phyloP scores from a whole-genome alignment of 2,797 vertebrate genomes.

The Ptychobarbus kaznakovi region DNA sequence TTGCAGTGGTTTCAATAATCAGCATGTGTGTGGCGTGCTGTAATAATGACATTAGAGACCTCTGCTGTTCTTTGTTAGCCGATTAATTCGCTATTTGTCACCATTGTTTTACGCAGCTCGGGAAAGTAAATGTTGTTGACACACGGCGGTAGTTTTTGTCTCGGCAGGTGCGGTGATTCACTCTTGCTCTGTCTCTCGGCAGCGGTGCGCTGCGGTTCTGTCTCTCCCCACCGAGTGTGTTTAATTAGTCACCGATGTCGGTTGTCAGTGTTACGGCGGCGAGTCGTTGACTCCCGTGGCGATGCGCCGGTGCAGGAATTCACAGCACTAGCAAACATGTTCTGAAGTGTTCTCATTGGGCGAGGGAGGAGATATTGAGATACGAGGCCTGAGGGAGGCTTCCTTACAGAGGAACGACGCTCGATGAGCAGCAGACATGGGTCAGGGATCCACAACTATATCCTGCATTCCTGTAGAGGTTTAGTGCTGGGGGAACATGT shows the following conservation, averaged over 20 bases:
- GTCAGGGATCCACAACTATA: neutral
- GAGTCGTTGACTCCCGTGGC: slow-evolving; percentile 49
- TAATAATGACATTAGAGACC: slow-evolving; percentile 60
- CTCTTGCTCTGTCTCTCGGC: slow-evolving; percentile 19
- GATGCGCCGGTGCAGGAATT: slow-evolving; percentile 28
- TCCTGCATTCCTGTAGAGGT: neutral
- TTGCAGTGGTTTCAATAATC: slow-evolving; percentile 57
- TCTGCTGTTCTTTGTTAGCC: slow-evolving; percentile 64
- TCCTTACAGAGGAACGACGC: neutral
- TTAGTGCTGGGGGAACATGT: neutral
- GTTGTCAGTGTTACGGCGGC: slow-evolving; percentile 56
- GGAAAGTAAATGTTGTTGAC: slow-evolving; percentile 75
- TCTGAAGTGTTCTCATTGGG: slow-evolving; percentile 35
- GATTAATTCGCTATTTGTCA: slow-evolving; percentile 68
- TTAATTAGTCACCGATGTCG: slow-evolving; percentile 74
- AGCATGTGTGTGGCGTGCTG: slow-evolving; percentile 50
- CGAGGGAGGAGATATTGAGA: slow-evolving; percentile 38
- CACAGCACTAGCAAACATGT: slow-evolving; percentile 32
- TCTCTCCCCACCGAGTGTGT: slow-evolving; percentile 70
- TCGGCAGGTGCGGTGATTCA: slow-evolving; percentile 75
- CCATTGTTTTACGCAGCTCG: slow-evolving; percentile 61
- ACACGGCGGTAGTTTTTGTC: slow-evolving; percentile 71
- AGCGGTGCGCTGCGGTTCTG: neutral
- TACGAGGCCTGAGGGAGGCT: slow-evolving; percentile 19
- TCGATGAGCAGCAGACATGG: slow-evolving; percentile 3